These are phyloP conservation scores for Pseudochirops corinnae DNA, from an alignment of 2,797 vertebrate species.

Conservation along the genomic window DNA sequence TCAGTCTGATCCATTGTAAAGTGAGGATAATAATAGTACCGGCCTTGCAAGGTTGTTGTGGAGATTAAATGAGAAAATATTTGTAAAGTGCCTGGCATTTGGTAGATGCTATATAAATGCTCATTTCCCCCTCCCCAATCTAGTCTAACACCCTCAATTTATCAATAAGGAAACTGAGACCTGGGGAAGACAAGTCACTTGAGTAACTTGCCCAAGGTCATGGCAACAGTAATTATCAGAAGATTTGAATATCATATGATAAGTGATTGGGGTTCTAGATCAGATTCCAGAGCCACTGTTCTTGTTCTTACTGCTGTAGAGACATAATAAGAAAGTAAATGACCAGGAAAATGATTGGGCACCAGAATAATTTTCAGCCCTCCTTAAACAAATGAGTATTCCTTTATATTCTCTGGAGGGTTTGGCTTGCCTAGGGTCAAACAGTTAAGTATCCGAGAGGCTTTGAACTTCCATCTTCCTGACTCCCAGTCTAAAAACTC, in stretches of 20 bases:
- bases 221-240: neutral
- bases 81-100: neutral
- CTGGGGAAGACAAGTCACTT: neutral
- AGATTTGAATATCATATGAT: neutral
- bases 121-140: neutral
- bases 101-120: neutral
- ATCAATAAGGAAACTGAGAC: neutral
- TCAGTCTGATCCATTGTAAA: neutral
- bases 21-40: neutral
- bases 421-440: neutral
- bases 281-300: neutral
- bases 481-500: neutral
- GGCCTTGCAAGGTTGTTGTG: neutral
- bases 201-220: neutral
- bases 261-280: neutral
- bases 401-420: neutral
- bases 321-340: neutral
- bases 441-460: neutral
- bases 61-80: neutral
- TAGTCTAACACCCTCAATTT: neutral
- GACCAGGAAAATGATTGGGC: neutral
- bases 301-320: neutral
- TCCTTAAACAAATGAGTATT: neutral
- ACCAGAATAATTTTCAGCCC: neutral
- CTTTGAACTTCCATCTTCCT: neutral